Evolutionary conservation across 2,797 vertebrate genomes (phyloP).

Genomic region (Dryobates pubescens): DNA sequence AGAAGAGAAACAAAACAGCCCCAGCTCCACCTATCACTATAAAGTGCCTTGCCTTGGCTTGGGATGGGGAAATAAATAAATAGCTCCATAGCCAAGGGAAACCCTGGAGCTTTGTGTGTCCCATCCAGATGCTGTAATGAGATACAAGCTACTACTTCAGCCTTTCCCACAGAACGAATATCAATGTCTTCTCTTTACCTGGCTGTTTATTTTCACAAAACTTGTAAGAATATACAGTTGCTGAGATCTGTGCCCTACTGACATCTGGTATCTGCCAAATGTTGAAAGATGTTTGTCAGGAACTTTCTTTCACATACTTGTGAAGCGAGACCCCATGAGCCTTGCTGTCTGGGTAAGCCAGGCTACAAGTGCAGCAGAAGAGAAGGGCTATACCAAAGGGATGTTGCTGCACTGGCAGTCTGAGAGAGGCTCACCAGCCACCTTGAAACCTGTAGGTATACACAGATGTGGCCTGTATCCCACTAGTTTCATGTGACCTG

Average conservation of each 20-base stretch:
- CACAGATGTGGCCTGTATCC: rapidly evolving
- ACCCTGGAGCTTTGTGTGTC: conserved; percentile 26
- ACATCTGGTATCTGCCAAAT: neutral
- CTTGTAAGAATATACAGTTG: neutral
- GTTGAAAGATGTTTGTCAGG: neutral
- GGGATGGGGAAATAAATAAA: conserved; percentile 7
- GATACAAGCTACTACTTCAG: neutral
- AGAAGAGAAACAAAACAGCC: neutral
- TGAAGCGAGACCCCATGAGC: neutral
- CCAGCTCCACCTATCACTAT: neutral
- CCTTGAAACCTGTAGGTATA: neutral
- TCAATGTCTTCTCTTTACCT: conserved; percentile 2
- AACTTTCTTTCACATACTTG: neutral
- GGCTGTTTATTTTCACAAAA: conserved; percentile 35
- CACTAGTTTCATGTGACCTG: neutral
- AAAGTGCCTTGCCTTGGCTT: neutral
- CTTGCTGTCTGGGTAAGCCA: neutral
- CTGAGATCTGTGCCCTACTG: conserved; percentile 3
- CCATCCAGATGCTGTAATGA: conserved; percentile 22
- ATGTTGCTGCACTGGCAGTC: neutral
- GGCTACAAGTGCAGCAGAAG: neutral
- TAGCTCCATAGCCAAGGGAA: neutral
- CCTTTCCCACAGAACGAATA: conserved; percentile 1
- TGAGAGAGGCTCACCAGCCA: neutral
- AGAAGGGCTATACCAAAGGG: neutral